phyloP scores from a whole-genome alignment of 2,797 vertebrate genomes.

The Fistularia tabacaria region DNA sequence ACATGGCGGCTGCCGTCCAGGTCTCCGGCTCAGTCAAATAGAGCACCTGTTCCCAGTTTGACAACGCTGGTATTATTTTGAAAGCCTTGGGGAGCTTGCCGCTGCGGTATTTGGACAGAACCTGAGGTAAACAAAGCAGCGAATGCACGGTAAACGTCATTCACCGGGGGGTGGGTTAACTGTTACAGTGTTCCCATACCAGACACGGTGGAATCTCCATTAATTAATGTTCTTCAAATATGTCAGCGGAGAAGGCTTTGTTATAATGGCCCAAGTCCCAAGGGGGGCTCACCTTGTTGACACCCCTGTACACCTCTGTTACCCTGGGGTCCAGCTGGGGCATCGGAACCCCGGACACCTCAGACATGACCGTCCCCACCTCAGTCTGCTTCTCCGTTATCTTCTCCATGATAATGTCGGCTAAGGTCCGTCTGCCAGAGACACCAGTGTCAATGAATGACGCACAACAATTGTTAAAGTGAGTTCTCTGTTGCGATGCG shows the following conservation, averaged over 20 bases:
- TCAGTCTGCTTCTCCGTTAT: conserved; percentile 98
- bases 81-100: conserved; percentile 97
- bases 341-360: conserved; percentile 83
- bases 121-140: conserved; percentile 66
- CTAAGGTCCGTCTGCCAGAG: conserved; percentile 83
- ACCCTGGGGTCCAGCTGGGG: conserved; percentile 88
- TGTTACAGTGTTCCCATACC: too few species aligned
- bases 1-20: conserved; percentile 96
- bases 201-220: too few species aligned
- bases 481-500: background rate
- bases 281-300: conserved; percentile 82
- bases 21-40: conserved; percentile 92
- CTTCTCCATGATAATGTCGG: conserved; percentile 97
- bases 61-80: conserved; percentile 93
- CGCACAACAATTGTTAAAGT: background rate
- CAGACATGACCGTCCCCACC: conserved; percentile 89
- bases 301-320: conserved; percentile 89
- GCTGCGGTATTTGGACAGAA: conserved; percentile 91
- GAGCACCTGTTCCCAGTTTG: conserved; percentile 98
- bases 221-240: too few species aligned
- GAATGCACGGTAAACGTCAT: too few species aligned
- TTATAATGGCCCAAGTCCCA: too few species aligned
- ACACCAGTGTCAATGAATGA: background rate
- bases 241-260: too few species aligned
- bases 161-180: too few species aligned